Conservation (phyloP, 2,888 invertebrate genomes). For the Agrotis ipsilon region DNA sequence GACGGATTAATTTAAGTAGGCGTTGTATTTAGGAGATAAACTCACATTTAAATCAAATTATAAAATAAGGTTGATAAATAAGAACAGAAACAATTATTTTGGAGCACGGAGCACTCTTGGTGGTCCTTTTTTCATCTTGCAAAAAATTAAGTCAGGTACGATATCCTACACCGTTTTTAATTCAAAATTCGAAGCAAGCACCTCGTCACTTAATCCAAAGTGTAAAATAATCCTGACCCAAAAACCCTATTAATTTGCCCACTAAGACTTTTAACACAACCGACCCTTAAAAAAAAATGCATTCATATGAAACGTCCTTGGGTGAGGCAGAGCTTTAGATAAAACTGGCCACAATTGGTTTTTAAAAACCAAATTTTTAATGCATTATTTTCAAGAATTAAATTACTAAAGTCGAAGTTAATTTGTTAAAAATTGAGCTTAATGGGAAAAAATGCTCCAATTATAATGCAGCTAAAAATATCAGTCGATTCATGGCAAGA, state of each 20-base stretch:
- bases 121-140: conserved; percentile 2
- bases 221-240: conserved; percentile 34
- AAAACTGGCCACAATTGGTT: too few species aligned
- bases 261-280: conserved; percentile 30
- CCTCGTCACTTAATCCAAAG: not conserved
- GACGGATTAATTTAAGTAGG: conserved; percentile 13
- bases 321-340: too few species aligned
- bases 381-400: not conserved
- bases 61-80: conserved; percentile 33
- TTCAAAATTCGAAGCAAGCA: not conserved
- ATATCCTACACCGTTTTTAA: not conserved
- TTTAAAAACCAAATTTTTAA: too few species aligned
- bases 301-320: conserved; percentile 14
- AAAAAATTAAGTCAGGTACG: not conserved
- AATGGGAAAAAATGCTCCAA: not conserved
- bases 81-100: conserved; percentile 7
- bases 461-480: conserved; percentile 35
- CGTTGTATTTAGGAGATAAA: not conserved
- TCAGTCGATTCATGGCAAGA: conserved; percentile 60
- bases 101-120: conserved; percentile 15
- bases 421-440: conserved; percentile 3
- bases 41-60: conserved; percentile 17
- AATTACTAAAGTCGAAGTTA: not conserved
- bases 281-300: conserved; percentile 28
- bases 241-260: conserved; percentile 12